These are phyloP conservation scores for Boloria euphrosyne DNA, from an alignment of 2,888 invertebrate species.

Conservation along the genomic window DNA sequence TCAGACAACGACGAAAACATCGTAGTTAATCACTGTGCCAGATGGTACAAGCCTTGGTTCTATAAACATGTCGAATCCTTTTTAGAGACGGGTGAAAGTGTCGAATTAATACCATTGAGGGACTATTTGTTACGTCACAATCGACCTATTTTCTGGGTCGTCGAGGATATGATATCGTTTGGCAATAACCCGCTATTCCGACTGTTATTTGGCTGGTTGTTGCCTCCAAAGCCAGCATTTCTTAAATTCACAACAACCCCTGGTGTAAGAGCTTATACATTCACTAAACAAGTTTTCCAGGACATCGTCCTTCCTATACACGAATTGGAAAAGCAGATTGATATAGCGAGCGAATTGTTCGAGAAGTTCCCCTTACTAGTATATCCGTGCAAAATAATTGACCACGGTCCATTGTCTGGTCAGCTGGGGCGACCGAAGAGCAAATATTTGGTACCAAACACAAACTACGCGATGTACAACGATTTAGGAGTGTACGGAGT, in stretches of 20 bases:
- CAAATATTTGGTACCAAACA: constrained; percentile 84
- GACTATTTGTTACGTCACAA: constrained; percentile 86
- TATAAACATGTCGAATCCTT: constrained; percentile 85
- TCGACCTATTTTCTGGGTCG: constrained; percentile 87
- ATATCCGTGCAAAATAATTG: constrained; percentile 86
- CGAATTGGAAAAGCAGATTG: constrained; percentile 85
- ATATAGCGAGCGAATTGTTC: constrained; percentile 82
- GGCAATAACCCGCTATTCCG: constrained; percentile 86
- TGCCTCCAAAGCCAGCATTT: constrained; percentile 87
- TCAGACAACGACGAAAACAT: constrained; percentile 79
- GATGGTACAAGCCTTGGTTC: constrained; percentile 88
- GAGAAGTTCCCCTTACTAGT: constrained; percentile 86
- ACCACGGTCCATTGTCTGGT: constrained; percentile 83
- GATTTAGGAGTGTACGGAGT: constrained; percentile 88
- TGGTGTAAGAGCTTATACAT: constrained; percentile 85
- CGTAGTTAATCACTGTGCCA: constrained; percentile 81
- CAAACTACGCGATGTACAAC: constrained; percentile 87
- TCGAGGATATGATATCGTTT: constrained; percentile 87
- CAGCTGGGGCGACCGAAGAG: constrained; percentile 80
- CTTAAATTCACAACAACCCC: constrained; percentile 88
- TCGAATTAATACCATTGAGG: constrained; percentile 84
- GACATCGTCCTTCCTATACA: constrained; percentile 86
- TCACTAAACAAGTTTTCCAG: constrained; percentile 87
- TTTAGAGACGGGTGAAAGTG: constrained; percentile 75
- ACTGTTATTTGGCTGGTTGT: constrained; percentile 84